Base-by-base conservation (phyloP, 2,888 invertebrate species). In the Drosophila recens region DNA sequence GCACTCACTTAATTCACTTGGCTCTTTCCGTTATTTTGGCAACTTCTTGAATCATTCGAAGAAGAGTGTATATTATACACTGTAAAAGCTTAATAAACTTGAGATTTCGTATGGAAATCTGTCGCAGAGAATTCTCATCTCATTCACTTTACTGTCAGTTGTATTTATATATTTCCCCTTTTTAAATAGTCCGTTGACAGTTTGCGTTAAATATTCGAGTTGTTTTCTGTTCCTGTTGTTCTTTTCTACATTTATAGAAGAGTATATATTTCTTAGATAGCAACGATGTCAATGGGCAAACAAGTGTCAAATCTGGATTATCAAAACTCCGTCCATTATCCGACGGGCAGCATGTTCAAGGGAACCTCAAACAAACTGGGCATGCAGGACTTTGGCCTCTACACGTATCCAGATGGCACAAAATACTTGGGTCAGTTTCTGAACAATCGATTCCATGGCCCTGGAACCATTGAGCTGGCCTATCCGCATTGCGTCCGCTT, bases 361-460 rank as follows among this genome's bases (percentile, higher is more conserved):
- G 89, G 89, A 0, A 9, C 1, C 0, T 27, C 10, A 3, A 30
- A 85, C 38, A 93, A 94, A 79, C 88, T 94, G 6, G 94, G 95
- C 27, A 95, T 95, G 94, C 93, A 94, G 38, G 95, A 95, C 13
- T 89, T 87, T 54, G 96, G 95, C 36, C 89, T 90, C 15, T 96
- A 94, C 87, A 91, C 90, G 0, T 94, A 94, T 88, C 94, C 94
- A 1, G 94, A 95, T 87, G 94, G 95, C 93, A 94, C 93, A 93
- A 70, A 95, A 95, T 85, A 91, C 95, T 23, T 93, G 90, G 72
- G 96, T 95, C 87, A 94, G 94, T 0, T 94, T 93, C 74, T 95
- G 95, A 1, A 80, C n/a, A 86, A 81, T 10, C 63, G 68, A 1
- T 94, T 94, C 56, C 93, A 94, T 61, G 92, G 96, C 23, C 93